Evolutionary conservation across 2,797 vertebrate genomes (phyloP), one percentile per base, ranked within the genome.

Genomic region (Sebastes wilsoni): DNA sequence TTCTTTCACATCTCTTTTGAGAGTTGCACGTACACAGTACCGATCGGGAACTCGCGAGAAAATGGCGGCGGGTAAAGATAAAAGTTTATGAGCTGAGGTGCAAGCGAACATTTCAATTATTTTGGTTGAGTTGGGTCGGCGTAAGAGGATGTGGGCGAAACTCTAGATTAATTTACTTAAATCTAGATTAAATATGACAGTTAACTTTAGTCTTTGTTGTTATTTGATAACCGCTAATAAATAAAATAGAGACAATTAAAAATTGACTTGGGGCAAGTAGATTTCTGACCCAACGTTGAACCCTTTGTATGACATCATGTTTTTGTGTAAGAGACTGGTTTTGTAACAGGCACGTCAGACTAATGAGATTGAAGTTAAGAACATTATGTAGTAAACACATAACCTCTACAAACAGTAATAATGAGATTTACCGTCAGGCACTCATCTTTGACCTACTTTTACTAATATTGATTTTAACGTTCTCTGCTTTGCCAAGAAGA

Each of bases 311-410:
- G 87, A 92, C 82, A 84, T 92, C 86, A 92, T 83, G 56, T 75
- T 79, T 90, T 87, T 91, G 86, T 83, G 87, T 91, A 89, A 90
- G 81, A 54, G 34, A 60, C 72, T 55, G 20, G 46, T 93, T 94
- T 85, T 38, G 83, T 91, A 92, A 94, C 75, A 60, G 60, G 3
- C 28, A 78, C 38, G 4, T 20, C 8, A 28, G 23, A 72, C 72
- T 92, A 90, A 94, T 85, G 64, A 81, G 87, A 85, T 89, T 60
- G 27, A 72, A 18, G 84, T 55, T 95, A 93, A 94, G 88, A 85
- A 64, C 79, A 80, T 94, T 90, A 93, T 75, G 72, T 64, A 22
- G 28, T 25, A 61, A 69, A 74, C 72, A 56, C 30, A 52, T 56
- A 66, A 82, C 62, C 16, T 59, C 34, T 42, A 55, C 25, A 56